phyloP scores from a whole-genome alignment of 2,113 vertebrate genomes.

The Paratilapia polleni region DNA sequence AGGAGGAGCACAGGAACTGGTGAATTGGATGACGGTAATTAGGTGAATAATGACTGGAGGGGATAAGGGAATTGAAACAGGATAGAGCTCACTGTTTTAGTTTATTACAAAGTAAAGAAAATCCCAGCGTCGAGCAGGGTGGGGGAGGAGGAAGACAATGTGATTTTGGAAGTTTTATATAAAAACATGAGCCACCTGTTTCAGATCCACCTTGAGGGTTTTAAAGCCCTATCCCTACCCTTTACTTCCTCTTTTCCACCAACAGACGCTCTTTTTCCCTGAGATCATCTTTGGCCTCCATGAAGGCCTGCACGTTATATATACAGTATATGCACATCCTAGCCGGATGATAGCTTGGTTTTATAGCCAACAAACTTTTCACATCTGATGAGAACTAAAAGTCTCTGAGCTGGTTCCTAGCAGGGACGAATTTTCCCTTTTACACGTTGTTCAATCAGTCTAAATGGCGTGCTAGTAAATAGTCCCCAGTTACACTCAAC shows the following conservation, averaged over 20 bases:
- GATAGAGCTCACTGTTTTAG: conserved; percentile 42
- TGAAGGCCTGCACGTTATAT: not conserved
- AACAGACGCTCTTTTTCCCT: conserved; percentile 19
- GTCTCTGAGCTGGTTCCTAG: conserved; percentile 29
- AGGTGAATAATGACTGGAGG: conserved; percentile 51
- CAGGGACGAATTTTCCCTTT: conserved; percentile 48
- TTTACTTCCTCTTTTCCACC: not conserved
- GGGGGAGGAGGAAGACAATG: conserved; percentile 2
- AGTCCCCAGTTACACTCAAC: not conserved
- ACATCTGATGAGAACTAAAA: conserved; percentile 36
- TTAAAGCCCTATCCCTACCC: conserved; percentile 10
- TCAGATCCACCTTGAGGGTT: conserved; percentile 19
- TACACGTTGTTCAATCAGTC: conserved; percentile 39
- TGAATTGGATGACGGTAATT: conserved; percentile 49
- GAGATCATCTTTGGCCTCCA: conserved; percentile 51
- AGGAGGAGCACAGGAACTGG: conserved; percentile 23
- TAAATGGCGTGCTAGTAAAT: conserved; percentile 42
- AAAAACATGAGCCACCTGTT: conserved; percentile 66
- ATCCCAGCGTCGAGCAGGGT: not conserved
- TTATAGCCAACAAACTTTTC: not conserved
- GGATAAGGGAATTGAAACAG: conserved; percentile 44
- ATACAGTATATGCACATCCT: not conserved
- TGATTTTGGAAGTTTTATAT: conserved; percentile 29
- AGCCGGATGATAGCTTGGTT: conserved; percentile 5
- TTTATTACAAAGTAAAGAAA: conserved; percentile 41